Base-by-base conservation (phyloP, 2,113 vertebrate species). In the Tautogolabrus adspersus region DNA sequence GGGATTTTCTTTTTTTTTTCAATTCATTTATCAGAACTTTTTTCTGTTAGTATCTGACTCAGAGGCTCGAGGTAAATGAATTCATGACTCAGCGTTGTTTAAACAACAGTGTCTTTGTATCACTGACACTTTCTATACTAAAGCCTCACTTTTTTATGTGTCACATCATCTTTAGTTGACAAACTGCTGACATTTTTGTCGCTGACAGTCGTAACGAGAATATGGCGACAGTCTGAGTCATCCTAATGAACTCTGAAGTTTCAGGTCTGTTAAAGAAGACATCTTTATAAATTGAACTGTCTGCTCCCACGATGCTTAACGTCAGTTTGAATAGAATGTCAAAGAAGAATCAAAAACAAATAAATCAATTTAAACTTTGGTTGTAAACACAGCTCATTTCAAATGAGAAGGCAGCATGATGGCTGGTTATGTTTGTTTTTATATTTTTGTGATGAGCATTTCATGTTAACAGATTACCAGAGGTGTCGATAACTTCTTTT, bases 131-230 rank as follows among this genome's bases (percentile, higher is more conserved):
- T 54, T 65, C 16, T 37, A 16, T 66, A 46, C 75, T 51, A 57
- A 37, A 77, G 49, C 2, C 63, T 76, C 75, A 72, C 68, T 76
- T 34, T 75, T 89, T 61, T 62, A n/a, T 34, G 54, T 67, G 73
- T 65, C 67, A 77, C 44, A 67, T 86, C 5, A 79, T 81, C 79
- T 55, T 44, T 69, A 71, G 67, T 66, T 75, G 85, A 83, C 85
- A 84, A 85, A 86, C 57, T 52, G 72, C 67, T 87, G 87, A 83
- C 84, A 82, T 88, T 88, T 84, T 59, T 79, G 80, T 63, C 63
- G 76, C 58, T 81, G 85, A 88, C 85, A 83, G 77, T 86, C 3
- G 9, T 79, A 86, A 87, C 30, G 1, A 69, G 57, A 77, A 72
- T 30, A 38, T 44, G 85, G 59, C 79, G 82, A 71, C 86, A 66